Evolutionary conservation across 2,797 vertebrate genomes (phyloP).

Genomic region (Paratrypauchen microcephalus): DNA sequence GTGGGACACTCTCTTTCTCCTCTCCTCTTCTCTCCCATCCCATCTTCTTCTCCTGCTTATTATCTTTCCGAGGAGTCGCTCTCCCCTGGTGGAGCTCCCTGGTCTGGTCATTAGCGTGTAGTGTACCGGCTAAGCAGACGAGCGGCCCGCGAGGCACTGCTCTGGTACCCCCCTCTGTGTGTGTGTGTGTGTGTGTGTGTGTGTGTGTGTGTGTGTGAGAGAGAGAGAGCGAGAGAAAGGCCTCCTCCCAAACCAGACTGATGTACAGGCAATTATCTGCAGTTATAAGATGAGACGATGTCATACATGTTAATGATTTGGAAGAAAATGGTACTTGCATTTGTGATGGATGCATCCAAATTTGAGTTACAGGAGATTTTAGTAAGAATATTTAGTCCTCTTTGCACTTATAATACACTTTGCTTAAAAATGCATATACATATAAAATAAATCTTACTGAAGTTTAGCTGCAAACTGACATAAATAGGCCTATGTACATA

Average conservation of each 20-base stretch:
- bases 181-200: neutral
- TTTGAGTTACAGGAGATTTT: neutral
- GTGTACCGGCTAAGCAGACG: slow-evolving; percentile 43
- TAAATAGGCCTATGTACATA: neutral
- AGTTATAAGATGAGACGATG: slow-evolving; percentile 60
- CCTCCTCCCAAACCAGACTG: slow-evolving; percentile 45
- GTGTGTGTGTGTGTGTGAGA: too few relatives aligned
- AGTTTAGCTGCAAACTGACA: too few relatives aligned
- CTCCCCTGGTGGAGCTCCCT: slow-evolving; percentile 44
- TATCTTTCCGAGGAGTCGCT: slow-evolving; percentile 16
- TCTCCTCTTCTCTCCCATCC: slow-evolving; percentile 8
- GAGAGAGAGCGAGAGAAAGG: slow-evolving; percentile 22
- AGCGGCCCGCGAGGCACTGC: slow-evolving; percentile 66
- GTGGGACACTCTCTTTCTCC: slow-evolving; percentile 48
- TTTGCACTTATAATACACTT: neutral
- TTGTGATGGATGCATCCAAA: neutral
- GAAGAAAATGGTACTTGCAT: neutral
- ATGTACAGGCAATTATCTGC: slow-evolving; percentile 69
- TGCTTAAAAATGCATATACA: too few relatives aligned
- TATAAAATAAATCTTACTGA: too few relatives aligned
- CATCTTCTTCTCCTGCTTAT: slow-evolving; percentile 16
- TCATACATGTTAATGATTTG: slow-evolving; percentile 14
- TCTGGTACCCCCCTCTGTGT: slow-evolving; percentile 43
- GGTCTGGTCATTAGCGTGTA: slow-evolving; percentile 67
- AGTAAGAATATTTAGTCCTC: neutral